phyloP scores from a whole-genome alignment of 2,113 vertebrate species.

The Podarcis cretensis region DNA sequence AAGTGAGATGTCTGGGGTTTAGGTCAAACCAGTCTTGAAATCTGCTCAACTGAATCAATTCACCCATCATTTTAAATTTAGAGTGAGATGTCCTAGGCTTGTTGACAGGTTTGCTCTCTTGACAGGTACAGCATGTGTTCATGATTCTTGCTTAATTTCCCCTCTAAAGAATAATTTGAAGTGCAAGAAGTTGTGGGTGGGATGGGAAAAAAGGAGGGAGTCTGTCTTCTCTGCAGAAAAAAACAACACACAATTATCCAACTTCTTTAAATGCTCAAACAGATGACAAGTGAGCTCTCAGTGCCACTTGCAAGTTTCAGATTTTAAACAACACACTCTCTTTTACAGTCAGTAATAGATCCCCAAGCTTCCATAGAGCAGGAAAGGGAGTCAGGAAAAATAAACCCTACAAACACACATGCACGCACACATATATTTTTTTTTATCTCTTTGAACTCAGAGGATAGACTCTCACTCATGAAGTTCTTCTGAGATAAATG shows the following conservation, averaged over 20 bases:
- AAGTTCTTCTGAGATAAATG: conserved; percentile 35
- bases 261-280: conserved; percentile 51
- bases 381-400: not conserved
- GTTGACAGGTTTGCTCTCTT: conserved; percentile 51
- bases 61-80: conserved; percentile 37
- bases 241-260: conserved; percentile 43
- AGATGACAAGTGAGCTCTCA: conserved; percentile 54
- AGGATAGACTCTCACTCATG: conserved; percentile 9
- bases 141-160: conserved; percentile 46
- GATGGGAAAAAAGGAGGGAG: conserved; percentile 45
- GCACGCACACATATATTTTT: conserved; percentile 13
- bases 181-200: conserved; percentile 39
- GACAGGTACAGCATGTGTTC: conserved; percentile 46
- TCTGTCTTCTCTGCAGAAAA: conserved; percentile 51
- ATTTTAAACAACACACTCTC: conserved; percentile 50
- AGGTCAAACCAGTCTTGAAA: conserved; percentile 44
- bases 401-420: not conserved
- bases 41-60: conserved; percentile 31
- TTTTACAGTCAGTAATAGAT: conserved; percentile 57
- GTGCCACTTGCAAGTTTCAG: conserved; percentile 21
- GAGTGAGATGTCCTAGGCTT: conserved; percentile 12
- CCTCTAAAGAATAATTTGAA: conserved; percentile 46
- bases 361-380: conserved; percentile 43
- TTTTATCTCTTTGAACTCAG: conserved; percentile 49
- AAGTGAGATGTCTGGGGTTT: conserved; percentile 2